Base-by-base conservation (phyloP, 2,888 invertebrate species). In the Lingula anatina region DNA sequence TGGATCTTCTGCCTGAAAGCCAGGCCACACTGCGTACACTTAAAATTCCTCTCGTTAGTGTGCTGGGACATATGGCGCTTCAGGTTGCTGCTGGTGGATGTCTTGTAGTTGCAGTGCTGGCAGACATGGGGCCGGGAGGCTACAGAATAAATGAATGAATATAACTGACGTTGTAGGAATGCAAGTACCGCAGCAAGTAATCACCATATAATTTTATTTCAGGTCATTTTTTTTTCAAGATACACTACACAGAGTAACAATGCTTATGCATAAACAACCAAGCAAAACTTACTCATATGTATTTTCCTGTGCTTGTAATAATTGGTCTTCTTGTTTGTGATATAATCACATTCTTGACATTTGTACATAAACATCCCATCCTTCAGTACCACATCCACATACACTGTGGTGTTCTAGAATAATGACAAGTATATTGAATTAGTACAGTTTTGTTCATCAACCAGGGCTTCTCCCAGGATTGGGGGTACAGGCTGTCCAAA, bases 1-100 rank as follows among this genome's bases (percentile, higher is more conserved):
- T 74, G 74, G 26, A 73, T 71, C 52, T 74, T 74, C 62, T 74
- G 74, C 42, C 70, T 47, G 54, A 73, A 74, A 44, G 54, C 53
- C 23, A 63, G 54, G 5, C 53, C 52, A 55, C 74, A 74, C 15
- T 55, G 49, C 24, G 38, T 40, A 55, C 74, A 74, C 31, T 55
- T 48, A 50, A 62, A 68, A 43, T 61, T 59, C 4, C 70, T 54
- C 4, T 66, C 56, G 50, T 70, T 68, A 5, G 62, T 53, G 46
- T 74, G 74, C 7, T 66, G 69, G 46, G 61, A 62, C 53, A 66
- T 56, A 55, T 74, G 74, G 15, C 74, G 58, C 53, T 69, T 68
- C 46, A 74, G 56, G 56, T 74, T 74, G 50, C 71, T 72, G 51
- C 68, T 70, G 12, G 71, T 71, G 3, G 66, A 62, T 9, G 71